Percentiles rank a stretch among this genome's conserved stretches.
phyloP scores from a whole-genome alignment of 1,140 invertebrate genomes.

The Aphis craccivora region DNA sequence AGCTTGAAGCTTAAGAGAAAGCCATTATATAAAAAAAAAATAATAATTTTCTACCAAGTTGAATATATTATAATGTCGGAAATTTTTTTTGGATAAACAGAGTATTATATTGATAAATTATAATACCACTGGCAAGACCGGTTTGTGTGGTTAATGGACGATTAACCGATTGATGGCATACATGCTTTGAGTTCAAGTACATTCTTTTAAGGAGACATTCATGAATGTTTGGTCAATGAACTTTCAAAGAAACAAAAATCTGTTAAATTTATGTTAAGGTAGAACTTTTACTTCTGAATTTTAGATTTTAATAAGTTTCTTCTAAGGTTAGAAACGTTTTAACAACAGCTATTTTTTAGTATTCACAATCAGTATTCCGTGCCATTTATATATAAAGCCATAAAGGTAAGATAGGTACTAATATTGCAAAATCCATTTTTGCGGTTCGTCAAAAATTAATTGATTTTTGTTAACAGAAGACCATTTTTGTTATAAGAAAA shows the following conservation, averaged over 20 bases:
- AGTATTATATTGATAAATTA: constrained; percentile 35
- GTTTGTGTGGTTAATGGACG: constrained; percentile 33
- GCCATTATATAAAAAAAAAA: background rate
- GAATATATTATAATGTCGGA: background rate
- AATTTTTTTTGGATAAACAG: constrained; percentile 26
- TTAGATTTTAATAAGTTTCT: background rate
- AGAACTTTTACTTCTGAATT: background rate
- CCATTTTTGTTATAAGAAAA: background rate
- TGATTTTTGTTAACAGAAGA: background rate
- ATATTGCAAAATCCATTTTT: background rate
- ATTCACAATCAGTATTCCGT: background rate
- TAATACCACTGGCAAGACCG: constrained; percentile 32
- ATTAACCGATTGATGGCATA: background rate
- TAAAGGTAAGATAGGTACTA: background rate
- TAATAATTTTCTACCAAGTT: background rate
- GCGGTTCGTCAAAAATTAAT: background rate
- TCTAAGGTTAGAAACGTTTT: background rate
- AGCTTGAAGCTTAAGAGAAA: constrained; percentile 51
- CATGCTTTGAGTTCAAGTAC: background rate
- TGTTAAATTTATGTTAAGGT: background rate
- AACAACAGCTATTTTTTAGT: background rate
- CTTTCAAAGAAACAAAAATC: background rate
- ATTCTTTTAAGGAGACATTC: background rate
- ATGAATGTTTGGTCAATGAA: constrained; percentile 4
- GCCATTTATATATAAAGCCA: background rate